These are phyloP conservation scores for Silurus meridionalis DNA, from an alignment of 2,113 vertebrate genomes.

Conservation along the genomic window DNA sequence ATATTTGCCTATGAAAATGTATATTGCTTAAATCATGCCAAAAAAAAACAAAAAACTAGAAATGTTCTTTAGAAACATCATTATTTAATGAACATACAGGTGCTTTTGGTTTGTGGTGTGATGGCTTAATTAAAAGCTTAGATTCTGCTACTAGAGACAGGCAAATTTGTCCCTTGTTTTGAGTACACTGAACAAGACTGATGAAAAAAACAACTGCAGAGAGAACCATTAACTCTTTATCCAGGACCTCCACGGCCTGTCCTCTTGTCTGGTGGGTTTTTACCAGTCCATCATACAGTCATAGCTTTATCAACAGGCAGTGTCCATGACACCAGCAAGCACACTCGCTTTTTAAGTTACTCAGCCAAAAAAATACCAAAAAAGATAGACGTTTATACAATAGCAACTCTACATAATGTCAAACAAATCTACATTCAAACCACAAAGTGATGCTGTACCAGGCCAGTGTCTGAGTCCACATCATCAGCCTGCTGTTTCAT, in stretches of 20 bases:
- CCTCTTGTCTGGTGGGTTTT: conserved; percentile 38
- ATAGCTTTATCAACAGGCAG: conserved; percentile 43
- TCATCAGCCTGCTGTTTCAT: conserved; percentile 50
- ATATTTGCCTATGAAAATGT: neutral
- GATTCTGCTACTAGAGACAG: conserved; percentile 67
- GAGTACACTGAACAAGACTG: conserved; percentile 56
- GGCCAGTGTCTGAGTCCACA: conserved; percentile 67
- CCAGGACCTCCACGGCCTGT: conserved; percentile 63
- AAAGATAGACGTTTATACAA: conserved; percentile 65
- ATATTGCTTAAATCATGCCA: neutral
- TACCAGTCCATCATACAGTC: conserved; percentile 58
- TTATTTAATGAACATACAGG: conserved; percentile 81
- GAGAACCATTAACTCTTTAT: conserved; percentile 71
- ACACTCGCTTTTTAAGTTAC: conserved; percentile 55
- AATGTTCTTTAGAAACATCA: conserved; percentile 64
- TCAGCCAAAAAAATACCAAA: conserved; percentile 44
- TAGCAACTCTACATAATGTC: conserved; percentile 71
- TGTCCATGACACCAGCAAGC: conserved; percentile 45
- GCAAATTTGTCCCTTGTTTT: conserved; percentile 57
- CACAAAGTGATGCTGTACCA: conserved; percentile 67
- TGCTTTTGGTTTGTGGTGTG: conserved; percentile 70
- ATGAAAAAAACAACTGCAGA: conserved; percentile 43
- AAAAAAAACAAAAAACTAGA: conserved; percentile 55
- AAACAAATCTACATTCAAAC: conserved; percentile 76
- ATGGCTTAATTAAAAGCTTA: conserved; percentile 69